Conservation (phyloP, 2,888 invertebrate species). For the Noctuana brunneofusca region DNA sequence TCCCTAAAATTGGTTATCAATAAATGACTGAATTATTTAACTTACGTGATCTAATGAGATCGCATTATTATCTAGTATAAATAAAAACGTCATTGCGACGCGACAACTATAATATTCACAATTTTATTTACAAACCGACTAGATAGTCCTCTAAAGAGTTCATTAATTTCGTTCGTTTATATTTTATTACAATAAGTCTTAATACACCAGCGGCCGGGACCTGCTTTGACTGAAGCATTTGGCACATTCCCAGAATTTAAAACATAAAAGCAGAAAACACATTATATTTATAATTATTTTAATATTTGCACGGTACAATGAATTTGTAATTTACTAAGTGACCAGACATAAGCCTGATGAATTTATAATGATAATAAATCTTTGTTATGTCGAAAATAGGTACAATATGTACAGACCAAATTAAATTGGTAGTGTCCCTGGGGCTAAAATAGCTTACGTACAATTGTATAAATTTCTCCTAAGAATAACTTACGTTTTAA, state of each 20-base stretch:
- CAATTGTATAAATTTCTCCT: constrained; percentile 78
- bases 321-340: constrained; percentile 44
- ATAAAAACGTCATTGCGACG: constrained; percentile 75
- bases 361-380: constrained; percentile 50
- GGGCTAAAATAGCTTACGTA: constrained; percentile 71
- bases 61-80: constrained; percentile 76
- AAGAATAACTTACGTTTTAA: constrained; percentile 72
- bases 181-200: constrained; percentile 64
- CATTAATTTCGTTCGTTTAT: constrained; percentile 63
- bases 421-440: constrained; percentile 53
- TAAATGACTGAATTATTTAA: constrained; percentile 78
- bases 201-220: constrained; percentile 65
- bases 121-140: constrained; percentile 81
- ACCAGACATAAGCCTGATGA: constrained; percentile 40
- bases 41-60: constrained; percentile 81
- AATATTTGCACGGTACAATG: constrained; percentile 51
- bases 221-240: constrained; percentile 71
- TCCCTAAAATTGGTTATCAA: constrained; percentile 78
- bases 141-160: constrained; percentile 75
- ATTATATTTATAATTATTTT: constrained; percentile 57
- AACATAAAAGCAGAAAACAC: constrained; percentile 59
- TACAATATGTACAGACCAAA: constrained; percentile 65
- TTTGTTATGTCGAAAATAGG: constrained; percentile 55
- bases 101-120: constrained; percentile 79
- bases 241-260: constrained; percentile 76